Evolutionary conservation across 2,113 vertebrate species (phyloP).

Genomic region (Cryptotis parvus): DNA sequence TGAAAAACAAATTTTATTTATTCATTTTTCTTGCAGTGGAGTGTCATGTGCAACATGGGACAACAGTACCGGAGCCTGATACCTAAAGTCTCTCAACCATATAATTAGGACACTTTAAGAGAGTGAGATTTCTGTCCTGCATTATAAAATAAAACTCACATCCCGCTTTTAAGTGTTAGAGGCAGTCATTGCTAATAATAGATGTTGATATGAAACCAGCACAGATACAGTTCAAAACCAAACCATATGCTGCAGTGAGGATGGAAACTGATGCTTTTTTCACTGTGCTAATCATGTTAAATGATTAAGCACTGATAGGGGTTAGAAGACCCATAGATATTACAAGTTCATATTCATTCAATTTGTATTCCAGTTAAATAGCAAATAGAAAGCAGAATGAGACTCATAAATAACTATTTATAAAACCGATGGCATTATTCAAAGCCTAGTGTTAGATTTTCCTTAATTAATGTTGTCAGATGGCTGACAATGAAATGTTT

Average conservation of each 20-base stretch:
- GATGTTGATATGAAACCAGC: not conserved
- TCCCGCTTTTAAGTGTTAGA: not conserved
- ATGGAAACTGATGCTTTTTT: not conserved
- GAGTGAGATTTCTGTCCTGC: too few relatives aligned
- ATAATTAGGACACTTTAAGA: too few relatives aligned
- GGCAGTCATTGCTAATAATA: not conserved
- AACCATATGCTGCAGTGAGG: not conserved
- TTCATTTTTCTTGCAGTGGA: too few relatives aligned
- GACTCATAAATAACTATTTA: conserved; percentile 1
- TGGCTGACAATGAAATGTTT: conserved; percentile 31
- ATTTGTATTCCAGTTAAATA: conserved; percentile 27
- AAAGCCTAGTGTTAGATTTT: not conserved
- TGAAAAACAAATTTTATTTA: too few relatives aligned
- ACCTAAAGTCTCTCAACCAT: too few relatives aligned
- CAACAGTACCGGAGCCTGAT: too few relatives aligned
- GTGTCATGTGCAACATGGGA: too few relatives aligned
- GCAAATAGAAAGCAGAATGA: conserved; percentile 8
- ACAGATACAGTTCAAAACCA: not conserved
- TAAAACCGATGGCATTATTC: conserved; percentile 29
- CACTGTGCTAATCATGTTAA: conserved; percentile 17
- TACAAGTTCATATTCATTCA: not conserved
- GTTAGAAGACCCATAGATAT: not conserved
- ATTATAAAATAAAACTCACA: too few relatives aligned
- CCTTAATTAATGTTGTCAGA: conserved; percentile 33
- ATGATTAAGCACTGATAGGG: not conserved